Conservation (phyloP, 92 coral and sea anemone species). For the Galaxea fascicularis region DNA sequence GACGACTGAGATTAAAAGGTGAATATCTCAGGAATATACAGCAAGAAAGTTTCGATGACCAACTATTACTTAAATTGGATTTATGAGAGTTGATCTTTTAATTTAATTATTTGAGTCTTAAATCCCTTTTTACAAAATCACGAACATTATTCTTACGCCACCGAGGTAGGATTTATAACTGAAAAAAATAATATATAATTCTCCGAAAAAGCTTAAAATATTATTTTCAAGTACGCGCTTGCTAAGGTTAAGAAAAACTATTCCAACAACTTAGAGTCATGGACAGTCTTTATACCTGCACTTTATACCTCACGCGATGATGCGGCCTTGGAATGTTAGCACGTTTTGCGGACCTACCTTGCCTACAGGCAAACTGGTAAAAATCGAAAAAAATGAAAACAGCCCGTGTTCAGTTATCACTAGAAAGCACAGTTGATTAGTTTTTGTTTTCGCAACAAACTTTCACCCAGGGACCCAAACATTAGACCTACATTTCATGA, state of each 20-base stretch:
- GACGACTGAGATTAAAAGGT: not conserved
- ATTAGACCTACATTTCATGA: too few species aligned
- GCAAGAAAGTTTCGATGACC: not conserved
- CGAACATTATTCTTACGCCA: not conserved
- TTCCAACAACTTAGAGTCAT: not conserved
- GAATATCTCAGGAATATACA: not conserved
- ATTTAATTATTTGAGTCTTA: not conserved
- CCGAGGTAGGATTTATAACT: not conserved
- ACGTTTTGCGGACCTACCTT: constrained; percentile 18
- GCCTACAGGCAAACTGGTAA: too few species aligned
- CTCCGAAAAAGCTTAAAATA: not conserved
- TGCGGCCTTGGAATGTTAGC: not conserved
- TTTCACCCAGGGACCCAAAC: too few species aligned
- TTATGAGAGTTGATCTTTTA: not conserved
- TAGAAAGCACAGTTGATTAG: too few species aligned
- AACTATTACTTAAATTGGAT: not conserved
- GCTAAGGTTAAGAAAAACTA: not conserved
- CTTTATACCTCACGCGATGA: constrained; percentile 3
- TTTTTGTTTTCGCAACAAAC: too few species aligned
- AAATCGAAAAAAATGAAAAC: too few species aligned
- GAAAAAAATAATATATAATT: not conserved
- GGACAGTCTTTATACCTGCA: not conserved
- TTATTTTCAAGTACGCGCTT: not conserved
- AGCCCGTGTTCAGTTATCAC: too few species aligned
- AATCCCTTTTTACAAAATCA: not conserved